Percentiles rank a stretch among this genome's conserved stretches.
Conservation (phyloP, 1,140 invertebrate genomes). For the Doryteuthis pealeii region DNA sequence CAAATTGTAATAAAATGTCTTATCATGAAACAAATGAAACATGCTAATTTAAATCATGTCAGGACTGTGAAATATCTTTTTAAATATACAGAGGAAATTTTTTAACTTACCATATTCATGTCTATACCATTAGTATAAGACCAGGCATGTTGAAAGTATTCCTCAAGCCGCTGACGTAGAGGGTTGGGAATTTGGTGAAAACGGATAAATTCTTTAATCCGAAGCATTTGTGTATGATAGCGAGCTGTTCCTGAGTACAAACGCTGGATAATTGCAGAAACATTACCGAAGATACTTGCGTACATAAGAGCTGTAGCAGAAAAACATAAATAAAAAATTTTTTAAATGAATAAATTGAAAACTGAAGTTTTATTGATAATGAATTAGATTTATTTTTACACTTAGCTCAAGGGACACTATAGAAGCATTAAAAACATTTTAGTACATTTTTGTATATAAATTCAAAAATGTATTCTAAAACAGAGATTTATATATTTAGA, state of each 20-base stretch:
- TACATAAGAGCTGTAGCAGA: conserved; percentile 90
- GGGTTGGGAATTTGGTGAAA: conserved; percentile 99
- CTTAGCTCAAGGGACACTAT: not conserved
- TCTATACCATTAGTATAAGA: conserved; percentile 99
- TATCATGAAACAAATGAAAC: too few species aligned
- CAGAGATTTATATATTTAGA: too few species aligned
- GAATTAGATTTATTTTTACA: too few species aligned
- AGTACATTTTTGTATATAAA: too few species aligned
- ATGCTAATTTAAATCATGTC: too few species aligned
- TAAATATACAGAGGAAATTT: too few species aligned
- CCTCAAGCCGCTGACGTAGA: conserved; percentile 92
- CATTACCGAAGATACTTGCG: conserved; percentile 99
- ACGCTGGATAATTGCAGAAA: conserved; percentile 97
- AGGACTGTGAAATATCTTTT: too few species aligned
- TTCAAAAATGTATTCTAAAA: too few species aligned
- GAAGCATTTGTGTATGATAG: conserved; percentile 95
- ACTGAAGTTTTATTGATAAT: too few species aligned
- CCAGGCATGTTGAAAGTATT: conserved; percentile 99
- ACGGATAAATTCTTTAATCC: conserved; percentile 95
- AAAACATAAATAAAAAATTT: conserved; percentile 12
- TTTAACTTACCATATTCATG: conserved; percentile 85
- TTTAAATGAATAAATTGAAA: not conserved
- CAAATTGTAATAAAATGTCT: too few species aligned
- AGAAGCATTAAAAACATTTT: not conserved
- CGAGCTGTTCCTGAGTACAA: conserved; percentile 96